Evolutionary conservation across 2,888 invertebrate genomes (phyloP).

Genomic region (Zelleria hepariella): DNA sequence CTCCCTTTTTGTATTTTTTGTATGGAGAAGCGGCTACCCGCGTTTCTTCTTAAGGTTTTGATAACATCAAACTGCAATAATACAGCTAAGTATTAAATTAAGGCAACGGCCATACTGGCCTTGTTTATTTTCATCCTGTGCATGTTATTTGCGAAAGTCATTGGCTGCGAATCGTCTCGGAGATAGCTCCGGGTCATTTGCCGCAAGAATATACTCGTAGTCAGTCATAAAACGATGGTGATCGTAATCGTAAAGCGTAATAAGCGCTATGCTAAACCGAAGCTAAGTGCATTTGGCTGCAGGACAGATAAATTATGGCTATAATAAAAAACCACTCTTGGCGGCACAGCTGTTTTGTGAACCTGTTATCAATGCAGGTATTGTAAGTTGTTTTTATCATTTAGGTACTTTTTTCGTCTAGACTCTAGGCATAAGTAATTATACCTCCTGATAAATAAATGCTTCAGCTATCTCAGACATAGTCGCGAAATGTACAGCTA

Average conservation of each 20-base stretch:
- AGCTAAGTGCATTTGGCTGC: background rate
- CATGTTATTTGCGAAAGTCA: constrained; percentile 21
- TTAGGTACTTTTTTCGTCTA: no score
- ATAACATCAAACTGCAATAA: background rate
- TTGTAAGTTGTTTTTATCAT: no score
- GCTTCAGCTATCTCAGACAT: no score
- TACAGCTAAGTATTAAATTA: background rate
- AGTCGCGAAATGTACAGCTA: no score
- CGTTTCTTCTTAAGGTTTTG: no score
- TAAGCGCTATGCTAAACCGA: constrained; percentile 16
- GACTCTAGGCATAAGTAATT: no score
- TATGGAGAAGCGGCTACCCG: no score
- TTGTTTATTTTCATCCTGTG: background rate
- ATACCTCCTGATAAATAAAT: no score
- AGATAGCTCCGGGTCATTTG: constrained; percentile 41
- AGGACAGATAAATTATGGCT: background rate
- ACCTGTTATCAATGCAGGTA: background rate
- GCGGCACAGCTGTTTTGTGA: background rate
- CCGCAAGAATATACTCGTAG: constrained; percentile 31
- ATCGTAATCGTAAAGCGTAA: constrained; percentile 24
- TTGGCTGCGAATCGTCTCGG: constrained; percentile 46
- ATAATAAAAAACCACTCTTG: background rate
- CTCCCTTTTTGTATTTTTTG: no score
- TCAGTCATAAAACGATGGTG: constrained; percentile 22
- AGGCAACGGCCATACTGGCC: background rate